Base-by-base conservation (phyloP, 1,140 invertebrate genomes). In the Meloidogyne floridensis region DNA sequence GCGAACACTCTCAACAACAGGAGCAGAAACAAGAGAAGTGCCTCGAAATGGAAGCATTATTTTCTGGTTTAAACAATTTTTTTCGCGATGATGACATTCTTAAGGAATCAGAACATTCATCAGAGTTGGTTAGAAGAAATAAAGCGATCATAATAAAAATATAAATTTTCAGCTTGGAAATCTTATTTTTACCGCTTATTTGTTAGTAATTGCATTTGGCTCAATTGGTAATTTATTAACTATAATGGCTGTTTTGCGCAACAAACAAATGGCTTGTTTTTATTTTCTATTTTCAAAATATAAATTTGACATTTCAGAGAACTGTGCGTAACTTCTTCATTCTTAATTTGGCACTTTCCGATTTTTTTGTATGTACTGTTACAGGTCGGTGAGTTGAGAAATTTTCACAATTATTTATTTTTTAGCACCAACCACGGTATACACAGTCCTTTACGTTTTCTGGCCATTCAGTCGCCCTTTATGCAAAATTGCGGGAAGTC, bases 361-460 rank as follows among this genome's bases (percentile, higher is more conserved):
- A 89, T 53, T 89, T 89, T 80, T 87, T 89, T 73, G 84, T 89
- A 32, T 90, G 89, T 73, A 90, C 89, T 6, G 87, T 89, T 13
- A 89, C 88, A 54, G 73, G 73, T 75, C 13, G 8, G 73, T 47
- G 47, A 6, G 47, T 47, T 47, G 47, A 47, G 43, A 7, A 47
- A 72, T 42, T 9, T 42, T 72, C 70, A 32, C 32, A 32, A 32
- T 32, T 32, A 2, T 20, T 20, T 20, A 20, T 32, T 32, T 32
- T 42, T 75, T 54, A n/a, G 88, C 89, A 18, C 89, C 88, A 42
- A 89, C 85, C 5, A 89, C 89, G 4, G 70, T 89, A 11, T 90
- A 90, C 83, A 90, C 89, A 11, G 86, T 87, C n/a, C 73, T 88
- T 8, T 89, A 88, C 75, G 84, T 88, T 81, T 90, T 90, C 75